Percentiles rank a stretch among this genome's conserved stretches.
Evolutionary conservation across 2,888 invertebrate species (phyloP).

Genomic region (Harmothoe impar): DNA sequence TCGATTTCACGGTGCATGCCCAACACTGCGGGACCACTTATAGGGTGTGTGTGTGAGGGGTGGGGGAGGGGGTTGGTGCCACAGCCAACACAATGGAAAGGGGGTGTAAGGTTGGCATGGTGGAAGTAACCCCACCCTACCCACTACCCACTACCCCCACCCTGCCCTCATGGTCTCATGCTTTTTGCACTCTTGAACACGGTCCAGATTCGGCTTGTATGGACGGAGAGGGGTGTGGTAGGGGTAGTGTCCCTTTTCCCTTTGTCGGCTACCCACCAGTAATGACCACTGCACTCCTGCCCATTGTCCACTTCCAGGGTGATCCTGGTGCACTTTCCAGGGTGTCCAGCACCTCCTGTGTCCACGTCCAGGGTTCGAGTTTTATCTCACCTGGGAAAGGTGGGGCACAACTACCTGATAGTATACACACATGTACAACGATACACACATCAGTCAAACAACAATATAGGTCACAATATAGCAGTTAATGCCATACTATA

Average conservation of each 20-base stretch:
- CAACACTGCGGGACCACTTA: neutral
- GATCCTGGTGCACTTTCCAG: constrained; percentile 24
- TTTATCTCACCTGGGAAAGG: too few species aligned
- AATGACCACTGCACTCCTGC: constrained; percentile 22
- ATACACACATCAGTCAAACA: too few species aligned
- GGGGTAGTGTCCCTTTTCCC: constrained; percentile 19
- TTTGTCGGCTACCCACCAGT: neutral
- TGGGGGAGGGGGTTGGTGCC: neutral
- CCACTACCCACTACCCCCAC: too few species aligned
- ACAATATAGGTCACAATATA: too few species aligned
- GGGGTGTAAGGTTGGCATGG: constrained; percentile 15
- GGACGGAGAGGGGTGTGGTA: neutral
- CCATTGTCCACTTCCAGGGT: constrained; percentile 16
- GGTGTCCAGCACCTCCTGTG: neutral
- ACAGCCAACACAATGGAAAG: neutral
- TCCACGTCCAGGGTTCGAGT: too few species aligned
- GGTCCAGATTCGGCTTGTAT: neutral
- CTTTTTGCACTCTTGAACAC: constrained; percentile 17
- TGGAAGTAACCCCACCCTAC: neutral
- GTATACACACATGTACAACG: too few species aligned
- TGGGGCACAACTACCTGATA: too few species aligned
- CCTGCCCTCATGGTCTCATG: neutral
- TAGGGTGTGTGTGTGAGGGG: neutral
- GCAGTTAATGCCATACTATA: too few species aligned
- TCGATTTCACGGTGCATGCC: neutral